A percentile compares a stretch with the other conserved stretches of the same genome.
phyloP scores from a whole-genome alignment of 2,113 vertebrate species.

The Promerops cafer region DNA sequence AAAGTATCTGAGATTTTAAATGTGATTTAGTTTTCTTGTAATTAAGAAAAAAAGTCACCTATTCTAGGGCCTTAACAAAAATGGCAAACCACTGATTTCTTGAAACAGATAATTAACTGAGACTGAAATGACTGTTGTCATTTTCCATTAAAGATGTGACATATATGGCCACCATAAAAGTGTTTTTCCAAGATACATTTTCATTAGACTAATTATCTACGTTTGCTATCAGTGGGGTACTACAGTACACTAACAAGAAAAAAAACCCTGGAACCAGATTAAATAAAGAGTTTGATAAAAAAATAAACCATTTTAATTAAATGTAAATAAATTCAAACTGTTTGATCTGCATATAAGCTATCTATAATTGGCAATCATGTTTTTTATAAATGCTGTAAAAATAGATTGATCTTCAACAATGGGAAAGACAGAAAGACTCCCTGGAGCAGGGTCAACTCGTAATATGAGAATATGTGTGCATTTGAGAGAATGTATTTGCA shows the following conservation, averaged over 20 bases:
- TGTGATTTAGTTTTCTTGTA: not conserved
- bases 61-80: not conserved
- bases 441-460: not conserved
- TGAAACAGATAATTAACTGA: not conserved
- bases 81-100: not conserved
- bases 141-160: not conserved
- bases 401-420: not conserved
- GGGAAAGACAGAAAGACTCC: not conserved
- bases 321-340: not conserved
- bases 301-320: not conserved
- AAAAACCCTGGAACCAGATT: not conserved
- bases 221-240: not conserved
- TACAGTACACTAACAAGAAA: not conserved
- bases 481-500: not conserved
- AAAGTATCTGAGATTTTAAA: not conserved
- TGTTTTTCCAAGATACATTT: not conserved
- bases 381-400: not conserved
- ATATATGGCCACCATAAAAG: not conserved
- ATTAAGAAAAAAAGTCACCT: not conserved
- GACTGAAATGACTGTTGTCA: not conserved
- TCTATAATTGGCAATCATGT: not conserved
- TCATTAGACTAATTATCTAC: not conserved
- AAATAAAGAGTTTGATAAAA: not conserved
- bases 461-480: not conserved
- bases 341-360: not conserved